Conservation (phyloP, 2,113 vertebrate genomes). For the Muscicapa adusta region DNA sequence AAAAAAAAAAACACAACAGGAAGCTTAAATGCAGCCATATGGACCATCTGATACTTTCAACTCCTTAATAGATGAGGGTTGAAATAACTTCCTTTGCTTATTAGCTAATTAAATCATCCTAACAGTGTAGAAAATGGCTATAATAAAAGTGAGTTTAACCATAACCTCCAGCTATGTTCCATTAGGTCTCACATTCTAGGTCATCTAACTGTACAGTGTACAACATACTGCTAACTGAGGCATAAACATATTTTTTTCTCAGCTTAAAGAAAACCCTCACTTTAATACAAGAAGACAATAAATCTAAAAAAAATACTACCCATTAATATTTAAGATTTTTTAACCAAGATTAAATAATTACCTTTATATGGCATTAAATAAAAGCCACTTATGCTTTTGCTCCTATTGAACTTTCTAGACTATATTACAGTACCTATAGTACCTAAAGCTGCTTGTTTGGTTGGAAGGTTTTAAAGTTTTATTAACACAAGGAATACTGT, state of each 20-base stretch:
- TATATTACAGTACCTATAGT: background rate
- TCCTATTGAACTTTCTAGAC: background rate
- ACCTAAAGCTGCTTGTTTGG: background rate
- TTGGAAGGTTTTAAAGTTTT: background rate
- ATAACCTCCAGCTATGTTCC: conserved; percentile 68
- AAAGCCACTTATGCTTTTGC: background rate
- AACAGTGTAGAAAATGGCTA: conserved; percentile 64
- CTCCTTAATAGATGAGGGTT: conserved; percentile 60
- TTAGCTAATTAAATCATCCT: conserved; percentile 70
- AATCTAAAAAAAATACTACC: background rate
- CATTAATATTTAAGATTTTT: background rate
- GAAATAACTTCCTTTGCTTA: conserved; percentile 70
- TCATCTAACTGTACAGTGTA: background rate
- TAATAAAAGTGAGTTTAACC: conserved; percentile 68
- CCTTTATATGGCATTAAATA: background rate
- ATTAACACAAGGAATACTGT: background rate
- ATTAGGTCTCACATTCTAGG: conserved; percentile 34
- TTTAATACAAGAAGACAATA: background rate
- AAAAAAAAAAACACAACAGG: conserved; percentile 66
- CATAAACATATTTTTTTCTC: background rate
- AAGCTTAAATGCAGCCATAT: conserved; percentile 71
- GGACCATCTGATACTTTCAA: conserved; percentile 68
- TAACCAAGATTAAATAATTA: background rate
- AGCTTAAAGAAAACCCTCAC: background rate
- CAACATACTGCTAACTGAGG: background rate